Evolutionary conservation across 2,797 vertebrate species (phyloP), one percentile per base, ranked within the genome.

Genomic region (Chromobotia macracanthus): DNA sequence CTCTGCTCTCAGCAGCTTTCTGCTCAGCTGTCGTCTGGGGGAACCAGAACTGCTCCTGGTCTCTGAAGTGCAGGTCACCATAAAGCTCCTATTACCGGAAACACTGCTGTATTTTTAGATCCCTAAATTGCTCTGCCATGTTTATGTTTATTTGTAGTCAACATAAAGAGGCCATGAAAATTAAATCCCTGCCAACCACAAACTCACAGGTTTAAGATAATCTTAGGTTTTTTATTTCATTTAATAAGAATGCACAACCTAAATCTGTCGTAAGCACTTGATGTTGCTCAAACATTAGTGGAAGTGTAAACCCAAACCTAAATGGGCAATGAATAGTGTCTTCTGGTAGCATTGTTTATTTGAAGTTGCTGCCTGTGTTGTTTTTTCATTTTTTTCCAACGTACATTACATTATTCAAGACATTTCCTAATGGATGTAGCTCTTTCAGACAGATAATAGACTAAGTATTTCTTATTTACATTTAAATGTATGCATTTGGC

Each of bases 21-120:
- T 84, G 63, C 75, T 91, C 93, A 94, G 93, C 93, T 94, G 93
- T 94, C 83, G 87, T 93, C 93, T 93, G 89, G 86, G 87, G 88
- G 84, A 91, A 92, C 83, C 56, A 83, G 87, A 92, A 88, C 86
- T 80, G 83, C 65, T 80, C 81, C 76, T 44, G 5, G 79, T 56
- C 68, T 82, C 73, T 55, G 72, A 51, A 72, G 66, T 65, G 48
- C 79, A 63, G 70, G 80, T 84, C 82, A 82, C 74, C 66, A 61
- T 75, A 41, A 78, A 77, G 83, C 83, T 88, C 88, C 68, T 83
- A 84, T 89, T 90, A 90, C 91, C 89, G 91, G 92, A 94, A 94
- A 90, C 79, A 79, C 70, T 73, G 23, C 19, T 23, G 64, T 87
- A 88, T 88, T 84, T 83, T 77, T 87, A 85, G 83, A 58, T 64